A percentile compares a stretch with the other conserved stretches of the same genome.
Conservation (phyloP, 2,797 vertebrate genomes). For the Muraenolepis orangiensis region DNA sequence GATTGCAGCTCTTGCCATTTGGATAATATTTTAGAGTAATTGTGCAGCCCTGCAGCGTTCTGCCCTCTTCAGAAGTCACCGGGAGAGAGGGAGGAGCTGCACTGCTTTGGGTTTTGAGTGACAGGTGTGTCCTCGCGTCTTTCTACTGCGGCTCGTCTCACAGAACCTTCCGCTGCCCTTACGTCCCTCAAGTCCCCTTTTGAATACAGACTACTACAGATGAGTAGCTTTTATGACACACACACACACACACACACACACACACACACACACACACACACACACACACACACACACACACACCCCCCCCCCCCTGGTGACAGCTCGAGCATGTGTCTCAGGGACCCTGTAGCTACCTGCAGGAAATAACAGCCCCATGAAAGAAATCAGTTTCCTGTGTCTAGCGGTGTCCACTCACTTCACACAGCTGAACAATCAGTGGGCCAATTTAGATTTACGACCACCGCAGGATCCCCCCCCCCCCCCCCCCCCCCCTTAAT, state of each 20-base stretch:
- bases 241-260: not conserved
- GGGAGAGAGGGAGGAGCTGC: too few relatives aligned
- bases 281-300: too few relatives aligned
- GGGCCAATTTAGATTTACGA: constrained; percentile 67
- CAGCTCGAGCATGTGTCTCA: constrained; percentile 53
- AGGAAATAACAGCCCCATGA: constrained; percentile 54
- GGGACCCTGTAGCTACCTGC: constrained; percentile 30
- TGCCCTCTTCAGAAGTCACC: too few relatives aligned
- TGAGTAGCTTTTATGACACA: not conserved
- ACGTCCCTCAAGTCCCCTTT: too few relatives aligned
- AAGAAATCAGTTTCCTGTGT: constrained; percentile 51
- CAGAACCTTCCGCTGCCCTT: not conserved
- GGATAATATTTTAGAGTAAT: too few relatives aligned
- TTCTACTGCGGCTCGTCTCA: too few relatives aligned
- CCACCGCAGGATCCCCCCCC: constrained; percentile 44
- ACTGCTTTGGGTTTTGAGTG: too few relatives aligned
- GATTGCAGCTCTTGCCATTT: too few relatives aligned
- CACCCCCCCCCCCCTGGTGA: constrained; percentile 27
- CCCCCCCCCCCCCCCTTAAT: constrained; percentile 45
- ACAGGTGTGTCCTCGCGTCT: too few relatives aligned
- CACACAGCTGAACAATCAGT: constrained; percentile 68
- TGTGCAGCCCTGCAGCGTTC: too few relatives aligned
- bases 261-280: too few relatives aligned
- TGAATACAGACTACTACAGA: not conserved
- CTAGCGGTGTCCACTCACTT: constrained; percentile 56